Evolutionary conservation across 2,888 invertebrate genomes (phyloP), one percentile per base, ranked within the genome.

Genomic region (Agonum fuliginosum): DNA sequence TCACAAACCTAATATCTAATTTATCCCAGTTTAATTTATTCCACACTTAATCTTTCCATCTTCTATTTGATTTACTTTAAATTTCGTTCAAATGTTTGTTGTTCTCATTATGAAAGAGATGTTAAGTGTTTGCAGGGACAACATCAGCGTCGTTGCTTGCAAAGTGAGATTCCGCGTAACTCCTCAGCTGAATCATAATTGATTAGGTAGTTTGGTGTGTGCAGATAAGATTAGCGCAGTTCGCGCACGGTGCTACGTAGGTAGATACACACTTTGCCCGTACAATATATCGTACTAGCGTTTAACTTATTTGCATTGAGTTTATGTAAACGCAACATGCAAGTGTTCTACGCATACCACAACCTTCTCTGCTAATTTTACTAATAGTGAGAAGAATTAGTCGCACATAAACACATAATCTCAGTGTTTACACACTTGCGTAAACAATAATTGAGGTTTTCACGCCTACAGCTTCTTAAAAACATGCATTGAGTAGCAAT

Each of bases 121-220:
- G 58, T 62, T 30, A 62, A 62, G 14, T 62, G 30, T 62, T 62
- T 62, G 30, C 17, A 30, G 27, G 0, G 14, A 30, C 58, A 27
- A 30, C 58, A 62, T 14, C 17, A 12, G 27, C 27, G 10, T 24
- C 12, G 24, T 6, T 30, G 27, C 6, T 24, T 54, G 6, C 17
- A 17, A 62, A 62, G 58, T 62, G 58, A 17, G 27, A 62, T 14
- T 62, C 58, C 34, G 58, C 58, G 30, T 62, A 62, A 62, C 58
- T 62, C 30, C 58, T 62, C 58, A 8, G 58, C 30, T 62, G 30
- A 62, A 62, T 62, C 12, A 62, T 62, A 62, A 62, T 62, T 62
- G 58, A 62, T 62, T 62, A 62, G 58, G 58, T 30, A 62, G 58
- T 62, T 62, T 62, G 58, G 58, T 62, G 58, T 62, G 58, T 62